phyloP scores from a whole-genome alignment of 1,140 invertebrate genomes.

The Oryctes rhinoceros region DNA sequence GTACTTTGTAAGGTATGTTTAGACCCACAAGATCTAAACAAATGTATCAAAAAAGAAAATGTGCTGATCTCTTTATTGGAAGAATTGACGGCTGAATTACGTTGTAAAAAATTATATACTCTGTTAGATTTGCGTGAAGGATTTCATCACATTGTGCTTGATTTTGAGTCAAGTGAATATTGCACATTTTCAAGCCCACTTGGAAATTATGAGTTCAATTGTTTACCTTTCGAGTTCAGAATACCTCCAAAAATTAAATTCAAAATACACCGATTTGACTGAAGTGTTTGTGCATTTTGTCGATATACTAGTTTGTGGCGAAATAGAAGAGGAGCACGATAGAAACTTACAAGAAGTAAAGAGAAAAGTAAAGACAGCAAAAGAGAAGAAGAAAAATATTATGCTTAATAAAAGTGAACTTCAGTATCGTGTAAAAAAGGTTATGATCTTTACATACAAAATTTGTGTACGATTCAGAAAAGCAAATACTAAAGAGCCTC shows the following conservation, averaged over 20 bases:
- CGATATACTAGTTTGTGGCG: constrained; percentile 50
- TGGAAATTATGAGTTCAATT: constrained; percentile 40
- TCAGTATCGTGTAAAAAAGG: constrained; percentile 42
- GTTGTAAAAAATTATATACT: background rate
- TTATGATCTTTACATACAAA: too few species aligned
- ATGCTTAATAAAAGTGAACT: constrained; percentile 53
- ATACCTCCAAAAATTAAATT: constrained; percentile 42
- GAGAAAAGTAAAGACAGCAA: constrained; percentile 45
- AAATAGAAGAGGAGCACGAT: constrained; percentile 50
- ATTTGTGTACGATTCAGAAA: too few species aligned
- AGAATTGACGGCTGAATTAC: constrained; percentile 1
- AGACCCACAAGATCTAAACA: constrained; percentile 47
- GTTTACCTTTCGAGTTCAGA: constrained; percentile 30
- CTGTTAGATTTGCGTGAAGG: constrained; percentile 15
- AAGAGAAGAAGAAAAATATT: constrained; percentile 45
- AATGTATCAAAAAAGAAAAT: constrained; percentile 11
- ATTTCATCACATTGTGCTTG: constrained; percentile 38
- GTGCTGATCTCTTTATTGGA: background rate
- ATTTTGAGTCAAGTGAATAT: constrained; percentile 25
- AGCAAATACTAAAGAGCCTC: too few species aligned
- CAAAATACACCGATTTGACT: constrained; percentile 44
- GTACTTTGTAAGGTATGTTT: constrained; percentile 53
- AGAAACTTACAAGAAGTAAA: constrained; percentile 53
- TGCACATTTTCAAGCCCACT: constrained; percentile 36
- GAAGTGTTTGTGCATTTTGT: constrained; percentile 53